These are phyloP conservation scores for Valencia hispanica DNA, from an alignment of 2,797 vertebrate species.

Conservation along the genomic window DNA sequence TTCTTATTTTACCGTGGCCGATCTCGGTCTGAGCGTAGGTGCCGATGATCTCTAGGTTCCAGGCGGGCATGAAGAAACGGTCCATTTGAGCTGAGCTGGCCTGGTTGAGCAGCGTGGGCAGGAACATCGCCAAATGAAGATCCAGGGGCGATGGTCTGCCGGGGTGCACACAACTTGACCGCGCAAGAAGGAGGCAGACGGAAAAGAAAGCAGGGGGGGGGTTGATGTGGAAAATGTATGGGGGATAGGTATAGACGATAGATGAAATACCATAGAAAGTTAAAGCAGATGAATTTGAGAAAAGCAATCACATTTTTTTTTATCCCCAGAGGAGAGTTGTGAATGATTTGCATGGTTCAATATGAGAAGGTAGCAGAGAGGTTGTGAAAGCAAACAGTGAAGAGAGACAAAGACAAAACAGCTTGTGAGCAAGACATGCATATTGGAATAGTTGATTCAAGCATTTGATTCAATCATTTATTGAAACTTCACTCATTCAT, in stretches of 20 bases:
- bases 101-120: constrained; percentile 97
- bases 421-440: constrained; percentile 56
- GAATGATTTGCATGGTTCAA: constrained; percentile 18
- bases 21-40: constrained; percentile 99
- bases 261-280: constrained; percentile 10
- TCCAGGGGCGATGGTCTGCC: constrained; percentile 92
- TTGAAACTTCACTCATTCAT: constrained; percentile 1
- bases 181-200: constrained; percentile 33
- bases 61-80: constrained; percentile 95
- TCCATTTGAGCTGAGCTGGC: constrained; percentile 95
- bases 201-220: constrained; percentile 51
- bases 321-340: constrained; percentile 2
- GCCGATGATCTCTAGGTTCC: constrained; percentile 98
- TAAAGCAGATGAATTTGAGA: constrained; percentile 15
- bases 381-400: constrained; percentile 9
- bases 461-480: constrained; percentile 3
- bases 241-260: constrained; percentile 4
- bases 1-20: constrained; percentile 92
- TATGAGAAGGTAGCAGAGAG: constrained; percentile 12
- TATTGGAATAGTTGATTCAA: constrained; percentile 29
- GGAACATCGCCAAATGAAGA: constrained; percentile 98
- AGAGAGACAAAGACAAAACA: constrained; percentile 46
- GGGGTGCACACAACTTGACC: constrained; percentile 87
- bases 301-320: constrained; percentile 1
- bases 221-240: constrained; percentile 14